Base-by-base conservation (phyloP, 2,113 vertebrate species). In the Dipodomys ordii region DNA sequence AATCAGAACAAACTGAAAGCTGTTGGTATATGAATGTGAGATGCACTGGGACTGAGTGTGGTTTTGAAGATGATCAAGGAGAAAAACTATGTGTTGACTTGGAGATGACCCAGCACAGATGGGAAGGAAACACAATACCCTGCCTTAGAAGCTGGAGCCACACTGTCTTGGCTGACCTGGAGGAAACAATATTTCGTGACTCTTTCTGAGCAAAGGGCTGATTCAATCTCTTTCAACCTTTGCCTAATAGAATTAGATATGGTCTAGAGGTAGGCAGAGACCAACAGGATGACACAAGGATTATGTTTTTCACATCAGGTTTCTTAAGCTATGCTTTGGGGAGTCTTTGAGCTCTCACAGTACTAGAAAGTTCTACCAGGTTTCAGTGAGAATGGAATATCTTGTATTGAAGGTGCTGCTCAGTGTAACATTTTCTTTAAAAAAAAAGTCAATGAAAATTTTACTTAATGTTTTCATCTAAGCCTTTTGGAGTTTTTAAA, bases 51-150 rank as follows among this genome's bases (percentile, higher is more conserved):
- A 20, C 64, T 35, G 10, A 0, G 13, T 11, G 39, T 84, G 91
- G 65, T 86, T 89, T 68, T 27, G 30, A 78, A 82, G 71, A 85
- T 53, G 67, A 68, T 9, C 4, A 27, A 87, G 39, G 60, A 72
- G 73, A 80, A 69, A 89, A 91, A 91, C 32, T 49, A 39, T 46
- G 44, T 73, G 65, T n/a, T 73, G 81, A 77, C 46, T 67, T 78
- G 35, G 44, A 57, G 57, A 44, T 44, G 85, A 62, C 68, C 39
- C 6, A 3, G 28, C 57, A 35, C 69, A 88, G 23, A 30, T 32
- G 49, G n/a, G 35, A 46, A 76, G 35, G 44, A 92, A 80, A 39
- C 16, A n/a, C 25, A 68, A 80, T 84, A 23, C 9, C 27, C 10
- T 39, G 35, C 4, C 35, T 39, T 3, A 39, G 35, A 30, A 9